Conservation (phyloP, 2,888 invertebrate species). For the Apamea anceps region DNA sequence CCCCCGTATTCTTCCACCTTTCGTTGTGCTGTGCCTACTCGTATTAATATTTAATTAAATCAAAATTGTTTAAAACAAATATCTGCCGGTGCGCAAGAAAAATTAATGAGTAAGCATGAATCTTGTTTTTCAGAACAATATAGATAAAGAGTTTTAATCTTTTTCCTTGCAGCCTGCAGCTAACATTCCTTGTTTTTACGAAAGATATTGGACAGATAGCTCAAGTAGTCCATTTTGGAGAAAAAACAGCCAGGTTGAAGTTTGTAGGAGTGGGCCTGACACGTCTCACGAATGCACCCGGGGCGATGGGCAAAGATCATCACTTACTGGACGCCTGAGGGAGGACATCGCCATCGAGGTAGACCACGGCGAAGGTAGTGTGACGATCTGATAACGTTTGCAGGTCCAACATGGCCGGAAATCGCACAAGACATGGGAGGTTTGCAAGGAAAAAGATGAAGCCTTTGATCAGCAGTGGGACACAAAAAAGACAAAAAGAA, state of each 20-base stretch:
- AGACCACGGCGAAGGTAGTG: not conserved
- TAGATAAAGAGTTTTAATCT: not conserved
- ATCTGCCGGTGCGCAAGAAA: no score
- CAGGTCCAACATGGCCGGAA: not conserved
- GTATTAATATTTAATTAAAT: no score
- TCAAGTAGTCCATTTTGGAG: not conserved
- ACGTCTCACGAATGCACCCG: no score
- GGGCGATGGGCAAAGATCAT: not conserved
- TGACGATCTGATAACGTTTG: not conserved
- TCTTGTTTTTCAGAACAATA: constrained; percentile 5
- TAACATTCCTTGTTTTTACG: no score
- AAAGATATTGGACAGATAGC: not conserved
- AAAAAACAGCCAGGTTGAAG: not conserved
- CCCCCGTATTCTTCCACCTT: no score
- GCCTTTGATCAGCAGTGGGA: not conserved
- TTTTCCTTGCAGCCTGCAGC: not conserved
- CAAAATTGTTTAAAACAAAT: no score
- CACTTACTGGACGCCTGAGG: not conserved
- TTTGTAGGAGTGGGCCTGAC: no score
- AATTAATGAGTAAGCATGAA: not conserved
- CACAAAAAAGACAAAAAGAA: not conserved
- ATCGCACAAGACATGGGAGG: not conserved
- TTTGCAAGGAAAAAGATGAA: not conserved
- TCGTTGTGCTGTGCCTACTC: no score
- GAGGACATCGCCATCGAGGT: not conserved